Base-by-base conservation (phyloP, 2,888 invertebrate genomes). In the Hyppa rectilinea region DNA sequence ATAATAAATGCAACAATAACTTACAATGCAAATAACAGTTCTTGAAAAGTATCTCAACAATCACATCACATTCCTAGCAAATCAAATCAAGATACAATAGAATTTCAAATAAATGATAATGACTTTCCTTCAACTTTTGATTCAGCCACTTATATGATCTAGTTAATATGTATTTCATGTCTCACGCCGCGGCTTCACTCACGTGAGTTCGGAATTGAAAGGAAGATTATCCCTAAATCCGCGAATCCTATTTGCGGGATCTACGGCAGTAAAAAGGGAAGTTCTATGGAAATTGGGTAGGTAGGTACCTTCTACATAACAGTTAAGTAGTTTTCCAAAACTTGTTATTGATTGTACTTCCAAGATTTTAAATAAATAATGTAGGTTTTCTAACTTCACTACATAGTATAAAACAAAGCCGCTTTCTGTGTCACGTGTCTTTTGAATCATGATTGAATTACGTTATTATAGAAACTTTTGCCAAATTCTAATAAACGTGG, bases 211-310 rank as follows among this genome's bases (percentile, higher is more conserved):
- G 52, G 60, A 75, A 78, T 78, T 67, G 75, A 64, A 71, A 66
- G 36, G 47, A 58, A 75, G 79, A 75, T 78, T 78, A 78, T 79
- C 75, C 71, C 4, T 40, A 60, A 71, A 78, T 78, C 79, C 79
- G 17, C 29, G 52, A 61, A 79, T 79, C 66, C 63, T 71, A 75
- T 78, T 79, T 79, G 66, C 60, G 66, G 38, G 60, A 71, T 71
- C 49, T 71, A 64, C 66, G 66, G 17, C 58, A 17, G 53, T 70
- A 59, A 78, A 73, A 77, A 62, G 50, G 59, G 40, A 63, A 59
- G 62, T 61, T 55, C 36, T 49, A 71, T 78, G 79, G 50, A 78
- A 75, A 75, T 71, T 67, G 56, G 34, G 45, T 34, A 36, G 7
- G 7, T 36, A n/a, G n/a, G n/a, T n/a, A n/a, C n/a, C n/a, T n/a